Evolutionary conservation across 2,113 vertebrate species (phyloP).

Genomic region (Channa maculata): DNA sequence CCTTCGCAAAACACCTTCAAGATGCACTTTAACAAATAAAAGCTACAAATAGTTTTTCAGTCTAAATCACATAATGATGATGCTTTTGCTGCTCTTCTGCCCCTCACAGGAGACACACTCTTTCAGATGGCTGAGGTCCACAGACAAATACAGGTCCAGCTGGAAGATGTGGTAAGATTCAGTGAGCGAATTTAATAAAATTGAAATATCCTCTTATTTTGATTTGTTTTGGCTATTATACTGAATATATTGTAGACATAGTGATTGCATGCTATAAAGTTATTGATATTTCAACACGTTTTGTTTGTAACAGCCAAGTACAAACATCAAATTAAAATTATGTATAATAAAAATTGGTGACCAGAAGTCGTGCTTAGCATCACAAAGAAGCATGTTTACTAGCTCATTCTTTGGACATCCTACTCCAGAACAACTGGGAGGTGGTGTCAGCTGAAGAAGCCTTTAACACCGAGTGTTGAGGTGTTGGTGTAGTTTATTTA

Average conservation of each 20-base stretch:
- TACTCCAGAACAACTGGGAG: background rate
- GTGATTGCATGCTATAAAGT: no score
- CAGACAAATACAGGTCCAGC: conserved; percentile 89
- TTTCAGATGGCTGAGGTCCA: conserved; percentile 92
- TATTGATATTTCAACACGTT: background rate
- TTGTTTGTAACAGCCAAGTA: background rate
- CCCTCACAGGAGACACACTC: conserved; percentile 84
- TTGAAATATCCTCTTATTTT: no score
- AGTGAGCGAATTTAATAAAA: background rate
- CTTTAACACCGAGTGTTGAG: background rate
- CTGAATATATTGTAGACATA: no score
- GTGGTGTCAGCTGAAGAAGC: no score
- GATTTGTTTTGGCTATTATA: no score
- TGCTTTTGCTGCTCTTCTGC: conserved; percentile 13
- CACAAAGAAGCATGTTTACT: background rate
- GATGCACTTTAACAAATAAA: conserved; percentile 2
- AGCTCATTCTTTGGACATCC: background rate
- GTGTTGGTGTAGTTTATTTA: background rate
- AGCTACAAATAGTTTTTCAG: background rate
- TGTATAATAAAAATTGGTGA: background rate
- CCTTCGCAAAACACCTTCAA: background rate
- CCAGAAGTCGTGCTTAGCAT: background rate
- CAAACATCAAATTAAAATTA: background rate
- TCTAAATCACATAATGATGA: background rate
- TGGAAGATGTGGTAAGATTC: conserved; percentile 87